Base-by-base conservation (phyloP, 1,140 invertebrate genomes). In the Drosophila aff. region DNA sequence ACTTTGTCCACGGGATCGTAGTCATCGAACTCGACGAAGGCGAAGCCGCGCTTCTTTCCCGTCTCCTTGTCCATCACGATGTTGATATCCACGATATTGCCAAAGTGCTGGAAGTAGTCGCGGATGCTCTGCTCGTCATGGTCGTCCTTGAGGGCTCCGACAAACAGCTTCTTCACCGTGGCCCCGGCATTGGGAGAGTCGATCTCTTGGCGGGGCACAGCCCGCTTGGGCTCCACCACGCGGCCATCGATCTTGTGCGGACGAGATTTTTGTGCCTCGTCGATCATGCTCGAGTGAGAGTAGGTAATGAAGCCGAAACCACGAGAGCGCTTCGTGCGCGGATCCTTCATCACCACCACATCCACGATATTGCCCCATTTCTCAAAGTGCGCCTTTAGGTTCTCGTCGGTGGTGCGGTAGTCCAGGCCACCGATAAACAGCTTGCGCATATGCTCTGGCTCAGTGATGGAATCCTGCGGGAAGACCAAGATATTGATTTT, bases 241-340 rank as follows among this genome's bases (percentile, higher is more conserved):
- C 98, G 94, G 59, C 95, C 95, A 91, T 95, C 95, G 68, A 96
- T 95, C 76, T 95, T 95, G 81, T 96, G 95, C 10, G 95, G 96
- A 85, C 98, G 95, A 41, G 96, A 96, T 90, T 95, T 96, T 94
- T 99, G 98, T 2, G 98, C 98, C 93, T 97, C 97, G 94, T 99
- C 98, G 38, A 99, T 97, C 97, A 98, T 98, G 77, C 96, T 95
- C n/a, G 97, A 96, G 77, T 96, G 94, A 2, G 97, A 97, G 93
- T 98, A 99, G 8, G 98, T 99, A 41, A 99, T 98, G 92, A 99
- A 99, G n/a, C 98, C 98, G 94, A 99, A 99, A 0, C 98, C 98
- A 81, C 98, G 94, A 4, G 98, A 99, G 66, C 96, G 94, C 82
- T 97, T 97, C 0, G 98, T 99, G 77, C 97, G 96, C 1, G 98